Conservation (phyloP, 1,140 invertebrate species). For the Babylonia areolata region DNA sequence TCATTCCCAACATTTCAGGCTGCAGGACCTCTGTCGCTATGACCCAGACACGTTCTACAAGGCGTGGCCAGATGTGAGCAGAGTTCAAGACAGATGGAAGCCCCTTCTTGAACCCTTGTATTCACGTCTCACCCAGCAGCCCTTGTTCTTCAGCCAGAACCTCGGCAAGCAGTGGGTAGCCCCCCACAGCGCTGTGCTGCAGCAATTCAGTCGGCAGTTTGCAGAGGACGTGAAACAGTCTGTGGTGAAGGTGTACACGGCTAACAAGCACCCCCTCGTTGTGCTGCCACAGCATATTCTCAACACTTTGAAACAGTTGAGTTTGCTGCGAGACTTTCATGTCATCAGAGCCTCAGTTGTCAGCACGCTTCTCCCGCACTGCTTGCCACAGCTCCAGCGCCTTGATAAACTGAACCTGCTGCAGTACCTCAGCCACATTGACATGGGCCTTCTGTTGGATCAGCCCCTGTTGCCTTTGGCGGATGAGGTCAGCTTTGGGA, state of each 20-base stretch:
- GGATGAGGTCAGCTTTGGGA: slow-evolving; percentile 21
- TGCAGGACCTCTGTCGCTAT: neutral
- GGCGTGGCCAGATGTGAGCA: slow-evolving; percentile 38
- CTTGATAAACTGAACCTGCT: slow-evolving; percentile 26
- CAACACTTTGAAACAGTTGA: neutral
- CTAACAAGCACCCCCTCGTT: slow-evolving; percentile 13
- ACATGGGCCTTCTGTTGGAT: neutral
- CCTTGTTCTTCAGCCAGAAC: slow-evolving; percentile 9
- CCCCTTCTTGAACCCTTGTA: slow-evolving; percentile 38
- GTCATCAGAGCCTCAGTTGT: neutral
- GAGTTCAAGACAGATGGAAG: slow-evolving; percentile 46
- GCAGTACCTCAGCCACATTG: slow-evolving; percentile 30
- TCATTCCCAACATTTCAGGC: neutral
- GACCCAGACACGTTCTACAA: slow-evolving; percentile 31
- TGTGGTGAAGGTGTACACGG: slow-evolving; percentile 26
- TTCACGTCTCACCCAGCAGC: neutral
- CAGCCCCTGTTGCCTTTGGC: slow-evolving; percentile 25
- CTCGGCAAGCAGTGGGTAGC: slow-evolving; percentile 4
- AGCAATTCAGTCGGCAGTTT: neutral
- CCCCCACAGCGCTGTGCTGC: slow-evolving; percentile 4
- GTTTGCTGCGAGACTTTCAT: neutral
- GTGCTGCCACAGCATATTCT: slow-evolving; percentile 20
- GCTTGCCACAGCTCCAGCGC: neutral
- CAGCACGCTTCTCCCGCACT: neutral
- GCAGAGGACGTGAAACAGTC: neutral